Percentiles rank a stretch among this genome's conserved stretches.
Evolutionary conservation across 2,113 vertebrate species (phyloP).

Genomic region (Peucedramus taeniatus): DNA sequence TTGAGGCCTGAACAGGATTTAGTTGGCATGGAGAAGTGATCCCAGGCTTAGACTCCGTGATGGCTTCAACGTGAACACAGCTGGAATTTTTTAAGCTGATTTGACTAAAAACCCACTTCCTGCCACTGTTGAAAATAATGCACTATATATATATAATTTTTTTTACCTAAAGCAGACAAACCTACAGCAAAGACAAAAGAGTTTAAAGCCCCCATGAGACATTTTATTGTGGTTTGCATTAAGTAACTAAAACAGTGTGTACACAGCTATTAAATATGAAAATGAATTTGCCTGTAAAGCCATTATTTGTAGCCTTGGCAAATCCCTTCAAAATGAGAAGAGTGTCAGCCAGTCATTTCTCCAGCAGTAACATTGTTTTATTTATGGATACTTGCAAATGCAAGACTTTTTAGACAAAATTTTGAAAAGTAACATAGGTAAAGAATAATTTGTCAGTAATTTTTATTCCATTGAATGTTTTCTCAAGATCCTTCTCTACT

Average conservation of each 20-base stretch:
- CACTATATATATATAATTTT: not conserved
- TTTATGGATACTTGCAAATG: not conserved
- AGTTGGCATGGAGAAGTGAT: slow-evolving; percentile 60
- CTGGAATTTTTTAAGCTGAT: slow-evolving; percentile 69
- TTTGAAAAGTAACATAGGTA: not conserved
- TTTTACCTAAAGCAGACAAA: slow-evolving; percentile 4
- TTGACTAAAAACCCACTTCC: slow-evolving; percentile 65
- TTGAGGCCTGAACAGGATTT: slow-evolving; percentile 34
- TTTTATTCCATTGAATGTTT: not conserved
- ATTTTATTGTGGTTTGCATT: not conserved
- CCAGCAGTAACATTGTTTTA: not conserved
- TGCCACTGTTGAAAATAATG: slow-evolving; percentile 62
- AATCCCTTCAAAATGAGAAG: not conserved
- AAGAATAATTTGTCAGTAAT: not conserved
- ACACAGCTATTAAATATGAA: not conserved
- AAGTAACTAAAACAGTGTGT: not conserved
- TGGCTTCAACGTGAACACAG: slow-evolving; percentile 51
- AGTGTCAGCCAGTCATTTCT: not conserved
- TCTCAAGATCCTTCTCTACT: not conserved
- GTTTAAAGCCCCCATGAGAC: not conserved
- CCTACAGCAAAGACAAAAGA: slow-evolving; percentile 45
- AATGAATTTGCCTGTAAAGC: not conserved
- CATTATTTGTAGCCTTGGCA: not conserved
- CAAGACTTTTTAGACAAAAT: not conserved
- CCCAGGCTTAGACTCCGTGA: slow-evolving; percentile 51